These are phyloP conservation scores for Saimiri boliviensis DNA, from an alignment of 2,113 vertebrate genomes.

Conservation along the genomic window DNA sequence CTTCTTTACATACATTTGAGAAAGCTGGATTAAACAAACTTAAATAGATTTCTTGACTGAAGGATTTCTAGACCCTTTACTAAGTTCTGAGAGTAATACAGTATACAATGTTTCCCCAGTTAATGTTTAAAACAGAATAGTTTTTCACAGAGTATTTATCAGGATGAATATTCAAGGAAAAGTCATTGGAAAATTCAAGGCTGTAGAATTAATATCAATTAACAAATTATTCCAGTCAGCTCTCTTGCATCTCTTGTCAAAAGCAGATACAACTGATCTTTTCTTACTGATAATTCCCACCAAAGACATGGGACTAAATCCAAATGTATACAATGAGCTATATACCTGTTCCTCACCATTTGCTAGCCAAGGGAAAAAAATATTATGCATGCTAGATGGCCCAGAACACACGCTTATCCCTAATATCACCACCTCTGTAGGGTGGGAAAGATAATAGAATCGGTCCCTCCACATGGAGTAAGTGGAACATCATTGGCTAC, in stretches of 20 bases:
- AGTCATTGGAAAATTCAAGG: not conserved
- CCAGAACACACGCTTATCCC: not conserved
- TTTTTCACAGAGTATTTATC: not conserved
- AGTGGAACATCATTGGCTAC: not conserved
- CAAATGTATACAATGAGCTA: not conserved
- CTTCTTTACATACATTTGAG: not conserved
- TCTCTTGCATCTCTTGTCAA: not conserved
- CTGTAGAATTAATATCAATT: not conserved
- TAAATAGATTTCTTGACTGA: not conserved
- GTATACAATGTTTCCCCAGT: not conserved
- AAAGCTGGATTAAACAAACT: constrained; percentile 30
- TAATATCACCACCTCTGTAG: not conserved
- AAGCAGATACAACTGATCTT: constrained; percentile 7
- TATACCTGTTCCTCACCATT: not conserved
- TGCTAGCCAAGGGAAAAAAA: not conserved
- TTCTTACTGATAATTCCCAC: not conserved
- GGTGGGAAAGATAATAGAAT: not conserved
- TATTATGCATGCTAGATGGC: not conserved
- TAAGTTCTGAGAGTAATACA: not conserved
- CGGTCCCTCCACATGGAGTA: not conserved
- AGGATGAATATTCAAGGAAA: constrained; percentile 12
- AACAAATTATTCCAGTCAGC: not conserved
- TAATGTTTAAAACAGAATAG: not conserved
- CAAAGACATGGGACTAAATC: not conserved
- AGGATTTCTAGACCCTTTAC: constrained; percentile 19